Evolutionary conservation across 2,797 vertebrate species (phyloP), one percentile per base, ranked within the genome.

Genomic region (Pelochelys cantorii): DNA sequence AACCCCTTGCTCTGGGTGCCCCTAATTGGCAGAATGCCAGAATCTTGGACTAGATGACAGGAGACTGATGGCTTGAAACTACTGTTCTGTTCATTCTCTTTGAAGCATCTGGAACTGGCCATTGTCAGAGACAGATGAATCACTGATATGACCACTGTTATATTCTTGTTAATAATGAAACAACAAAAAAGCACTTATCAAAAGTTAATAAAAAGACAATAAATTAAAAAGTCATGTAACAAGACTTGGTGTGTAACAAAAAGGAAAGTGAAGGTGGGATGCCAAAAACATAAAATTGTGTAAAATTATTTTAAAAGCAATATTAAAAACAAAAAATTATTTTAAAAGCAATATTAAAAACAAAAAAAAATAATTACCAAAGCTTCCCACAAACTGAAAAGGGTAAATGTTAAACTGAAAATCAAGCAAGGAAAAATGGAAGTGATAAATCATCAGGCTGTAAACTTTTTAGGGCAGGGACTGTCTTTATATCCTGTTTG

Each of bases 221-320:
- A n/a, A 10, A 18, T 18, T 7, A 0, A 18, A 80, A 52, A 0
- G 0, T 1, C 2, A 54, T 23, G 42, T 48, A 48, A 7, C 42
- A 48, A 48, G 42, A 48, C 4, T 48, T 1, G 6, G 75, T 29
- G n/a, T 1, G 9, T 79, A 77, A 84, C 29, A 62, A 4, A 42
- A 34, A 48, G 5, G 1, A 14, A 7, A 22, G 14, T 14, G 55
- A 56, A 83, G 18, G 86, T 37, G 59, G 83, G 79, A 71, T 60
- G 82, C 60, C 65, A 27, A n/a, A 42, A 85, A 83, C 79, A 81
- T 77, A n/a, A 1, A 13, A 0, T 2, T 7, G 10, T 60, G 11
- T 2, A 1, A 29, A 37, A 1, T 25, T 42, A 1, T 23, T 87
- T 79, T 82, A 59, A 9, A 9, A 23, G 78, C 12, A 37, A 53